A percentile compares a stretch with the other conserved stretches of the same genome.
Evolutionary conservation across 2,113 vertebrate genomes (phyloP).

Genomic region (Mystacornis crossleyi): DNA sequence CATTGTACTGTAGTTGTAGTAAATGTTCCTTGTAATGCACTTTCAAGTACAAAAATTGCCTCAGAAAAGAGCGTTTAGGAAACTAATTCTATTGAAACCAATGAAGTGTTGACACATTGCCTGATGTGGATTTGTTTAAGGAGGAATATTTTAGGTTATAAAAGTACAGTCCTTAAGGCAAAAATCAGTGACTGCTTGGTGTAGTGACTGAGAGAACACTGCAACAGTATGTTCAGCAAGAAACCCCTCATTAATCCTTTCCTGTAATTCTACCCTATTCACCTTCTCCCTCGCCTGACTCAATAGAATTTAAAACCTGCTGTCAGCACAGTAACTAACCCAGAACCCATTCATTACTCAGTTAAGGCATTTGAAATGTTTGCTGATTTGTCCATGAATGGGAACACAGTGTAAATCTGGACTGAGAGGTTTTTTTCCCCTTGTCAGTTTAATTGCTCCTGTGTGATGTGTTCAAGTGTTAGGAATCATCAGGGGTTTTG

Average conservation of each 20-base stretch:
- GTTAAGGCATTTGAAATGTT: constrained; percentile 74
- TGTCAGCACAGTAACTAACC: constrained; percentile 74
- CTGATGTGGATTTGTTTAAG: constrained; percentile 79
- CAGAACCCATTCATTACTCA: constrained; percentile 78
- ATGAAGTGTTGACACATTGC: constrained; percentile 82
- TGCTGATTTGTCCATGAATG: constrained; percentile 74
- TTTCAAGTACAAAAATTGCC: constrained; percentile 82
- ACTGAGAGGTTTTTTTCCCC: constrained; percentile 24
- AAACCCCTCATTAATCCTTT: constrained; percentile 81
- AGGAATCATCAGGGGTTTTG: constrained; percentile 41
- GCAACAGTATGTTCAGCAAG: constrained; percentile 73
- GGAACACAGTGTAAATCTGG: constrained; percentile 68
- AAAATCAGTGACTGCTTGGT: constrained; percentile 71
- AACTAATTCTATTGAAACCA: constrained; percentile 82
- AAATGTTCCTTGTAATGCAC: constrained; percentile 83
- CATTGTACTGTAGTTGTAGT: constrained; percentile 70
- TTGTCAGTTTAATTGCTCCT: constrained; percentile 66
- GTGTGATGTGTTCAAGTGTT: constrained; percentile 35
- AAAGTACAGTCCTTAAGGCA: constrained; percentile 72
- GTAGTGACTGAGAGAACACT: constrained; percentile 74
- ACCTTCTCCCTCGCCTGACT: constrained; percentile 72
- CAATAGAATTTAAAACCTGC: constrained; percentile 81
- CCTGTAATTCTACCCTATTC: constrained; percentile 79
- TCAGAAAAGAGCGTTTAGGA: constrained; percentile 77
- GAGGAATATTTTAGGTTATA: constrained; percentile 78